Evolutionary conservation across 92 coral and sea anemone species (phyloP).

Genomic region (Porites evermanni): DNA sequence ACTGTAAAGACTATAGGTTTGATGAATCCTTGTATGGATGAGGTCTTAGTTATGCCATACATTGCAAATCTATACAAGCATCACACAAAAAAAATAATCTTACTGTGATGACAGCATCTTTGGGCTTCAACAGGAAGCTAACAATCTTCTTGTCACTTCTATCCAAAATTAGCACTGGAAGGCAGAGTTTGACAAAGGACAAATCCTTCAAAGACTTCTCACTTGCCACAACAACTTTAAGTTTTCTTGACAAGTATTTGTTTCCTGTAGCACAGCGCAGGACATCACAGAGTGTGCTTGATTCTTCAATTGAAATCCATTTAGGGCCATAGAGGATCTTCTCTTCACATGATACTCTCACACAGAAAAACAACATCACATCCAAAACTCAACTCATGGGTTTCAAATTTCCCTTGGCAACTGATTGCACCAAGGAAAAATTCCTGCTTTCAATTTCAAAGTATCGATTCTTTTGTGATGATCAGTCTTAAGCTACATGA

Average conservation of each 20-base stretch:
- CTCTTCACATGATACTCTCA: slow-evolving; percentile 78
- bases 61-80: background rate
- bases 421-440: slow-evolving; percentile 12
- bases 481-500: slow-evolving; percentile 50
- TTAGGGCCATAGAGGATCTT: slow-evolving; percentile 74
- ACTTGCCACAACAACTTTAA: slow-evolving; percentile 87
- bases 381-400: slow-evolving; percentile 1
- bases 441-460: slow-evolving; percentile 21
- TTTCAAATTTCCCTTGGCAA: slow-evolving; percentile 21
- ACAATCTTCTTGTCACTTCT: slow-evolving; percentile 81
- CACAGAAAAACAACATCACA: slow-evolving; percentile 81
- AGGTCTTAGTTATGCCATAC: background rate
- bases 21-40: background rate
- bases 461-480: slow-evolving; percentile 22
- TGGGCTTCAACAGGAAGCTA: slow-evolving; percentile 79
- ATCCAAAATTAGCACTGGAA: slow-evolving; percentile 74
- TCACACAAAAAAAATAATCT: slow-evolving; percentile 36
- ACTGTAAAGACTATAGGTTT: background rate
- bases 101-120: slow-evolving; percentile 66
- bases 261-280: slow-evolving; percentile 90
- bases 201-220: slow-evolving; percentile 71
- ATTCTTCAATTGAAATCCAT: slow-evolving; percentile 83
- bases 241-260: slow-evolving; percentile 65
- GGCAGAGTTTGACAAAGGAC: slow-evolving; percentile 68
- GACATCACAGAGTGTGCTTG: slow-evolving; percentile 78